These are phyloP conservation scores for Puma concolor DNA, from an alignment of 2,113 vertebrate species.

Conservation along the genomic window DNA sequence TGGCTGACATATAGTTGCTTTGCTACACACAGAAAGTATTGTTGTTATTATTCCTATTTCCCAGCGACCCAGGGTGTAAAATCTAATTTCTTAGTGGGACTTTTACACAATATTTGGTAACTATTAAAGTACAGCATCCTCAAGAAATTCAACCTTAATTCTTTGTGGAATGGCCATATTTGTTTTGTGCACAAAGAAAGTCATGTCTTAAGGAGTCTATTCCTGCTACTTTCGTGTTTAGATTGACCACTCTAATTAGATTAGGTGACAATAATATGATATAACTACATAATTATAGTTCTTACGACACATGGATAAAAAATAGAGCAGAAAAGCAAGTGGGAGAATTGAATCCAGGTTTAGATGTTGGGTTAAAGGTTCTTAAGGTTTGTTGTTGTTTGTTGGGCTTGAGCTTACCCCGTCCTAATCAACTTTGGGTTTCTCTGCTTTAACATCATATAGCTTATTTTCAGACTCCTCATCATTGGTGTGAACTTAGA, in stretches of 20 bases:
- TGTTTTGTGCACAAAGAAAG: constrained; percentile 5
- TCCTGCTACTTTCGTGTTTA: neutral
- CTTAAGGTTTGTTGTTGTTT: neutral
- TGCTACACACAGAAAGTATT: neutral
- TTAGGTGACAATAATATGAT: constrained; percentile 38
- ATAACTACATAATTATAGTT: neutral
- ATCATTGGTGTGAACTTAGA: neutral
- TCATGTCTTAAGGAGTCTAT: neutral
- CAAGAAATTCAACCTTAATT: constrained; percentile 30
- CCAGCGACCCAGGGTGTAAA: neutral
- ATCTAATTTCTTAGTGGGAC: constrained; percentile 19
- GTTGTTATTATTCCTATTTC: neutral
- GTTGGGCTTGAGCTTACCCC: neutral
- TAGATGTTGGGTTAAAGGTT: neutral
- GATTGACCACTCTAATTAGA: constrained; percentile 24
- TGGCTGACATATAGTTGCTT: neutral
- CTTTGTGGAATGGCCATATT: neutral
- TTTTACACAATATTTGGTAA: neutral
- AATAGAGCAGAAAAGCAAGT: neutral
- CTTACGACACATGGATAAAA: neutral
- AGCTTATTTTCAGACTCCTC: neutral
- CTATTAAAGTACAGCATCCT: neutral
- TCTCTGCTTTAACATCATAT: neutral
- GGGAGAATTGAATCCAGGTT: neutral
- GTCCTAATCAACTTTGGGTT: neutral